Conservation (phyloP, 2,113 vertebrate species). For the Nipponia nippon region DNA sequence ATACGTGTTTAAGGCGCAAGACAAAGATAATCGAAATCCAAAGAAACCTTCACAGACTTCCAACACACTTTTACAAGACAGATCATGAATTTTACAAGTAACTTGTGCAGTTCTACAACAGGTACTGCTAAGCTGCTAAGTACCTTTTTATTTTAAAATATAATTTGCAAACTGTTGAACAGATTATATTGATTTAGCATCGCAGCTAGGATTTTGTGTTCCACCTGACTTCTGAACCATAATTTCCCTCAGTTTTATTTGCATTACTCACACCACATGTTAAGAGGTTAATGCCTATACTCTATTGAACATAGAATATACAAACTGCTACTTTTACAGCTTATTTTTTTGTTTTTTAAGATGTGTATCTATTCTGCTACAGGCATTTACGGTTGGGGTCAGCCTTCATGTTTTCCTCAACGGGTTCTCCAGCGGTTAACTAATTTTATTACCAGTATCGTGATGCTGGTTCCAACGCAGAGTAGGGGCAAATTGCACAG, state of each 20-base stretch:
- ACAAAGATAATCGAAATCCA: neutral
- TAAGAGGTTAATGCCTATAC: neutral
- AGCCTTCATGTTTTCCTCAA: neutral
- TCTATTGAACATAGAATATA: neutral
- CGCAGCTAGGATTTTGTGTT: neutral
- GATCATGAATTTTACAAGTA: neutral
- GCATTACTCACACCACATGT: neutral
- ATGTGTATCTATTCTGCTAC: neutral
- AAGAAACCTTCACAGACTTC: neutral
- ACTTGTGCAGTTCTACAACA: neutral
- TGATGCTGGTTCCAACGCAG: neutral
- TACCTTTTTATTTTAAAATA: neutral
- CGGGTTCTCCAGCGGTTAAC: neutral
- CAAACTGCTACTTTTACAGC: neutral
- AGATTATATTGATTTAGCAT: neutral
- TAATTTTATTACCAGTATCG: neutral
- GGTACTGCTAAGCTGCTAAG: neutral
- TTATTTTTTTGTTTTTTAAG: neutral
- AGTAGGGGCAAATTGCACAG: neutral
- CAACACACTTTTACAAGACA: neutral
- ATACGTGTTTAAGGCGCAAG: neutral
- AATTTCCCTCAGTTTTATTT: neutral
- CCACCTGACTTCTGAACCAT: neutral
- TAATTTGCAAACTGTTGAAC: neutral
- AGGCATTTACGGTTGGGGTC: neutral